Conservation (phyloP, 2,888 invertebrate species). For the Monochamus alternatus region DNA sequence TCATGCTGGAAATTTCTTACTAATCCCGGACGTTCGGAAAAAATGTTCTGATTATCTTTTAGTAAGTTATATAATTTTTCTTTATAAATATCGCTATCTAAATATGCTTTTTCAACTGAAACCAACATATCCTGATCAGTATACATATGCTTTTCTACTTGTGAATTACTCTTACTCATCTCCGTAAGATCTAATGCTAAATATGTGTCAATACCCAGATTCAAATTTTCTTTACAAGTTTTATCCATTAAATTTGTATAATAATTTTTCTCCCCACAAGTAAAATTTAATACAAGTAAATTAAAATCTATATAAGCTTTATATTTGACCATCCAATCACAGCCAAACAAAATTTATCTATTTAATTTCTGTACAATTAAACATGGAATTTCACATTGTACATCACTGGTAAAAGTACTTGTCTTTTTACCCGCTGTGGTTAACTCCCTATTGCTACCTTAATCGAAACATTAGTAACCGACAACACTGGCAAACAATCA, state of each 20-base stretch:
- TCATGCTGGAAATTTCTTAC: too few relatives aligned
- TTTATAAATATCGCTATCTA: background rate
- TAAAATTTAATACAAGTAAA: background rate
- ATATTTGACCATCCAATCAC: constrained; percentile 4
- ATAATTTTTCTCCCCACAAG: background rate
- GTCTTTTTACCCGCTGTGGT: constrained; percentile 14
- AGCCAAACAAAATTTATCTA: too few relatives aligned
- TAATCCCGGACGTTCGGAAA: constrained; percentile 2
- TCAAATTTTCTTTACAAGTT: too few relatives aligned
- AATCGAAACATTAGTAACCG: constrained; percentile 19
- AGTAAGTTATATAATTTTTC: constrained; percentile 7
- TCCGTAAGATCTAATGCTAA: too few relatives aligned
- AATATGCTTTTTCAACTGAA: background rate
- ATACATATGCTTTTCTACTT: background rate
- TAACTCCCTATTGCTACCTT: constrained; percentile 20
- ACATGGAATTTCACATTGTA: constrained; percentile 10
- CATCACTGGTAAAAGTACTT: constrained; percentile 12
- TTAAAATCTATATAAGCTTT: constrained; percentile 28
- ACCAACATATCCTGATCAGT: too few relatives aligned
- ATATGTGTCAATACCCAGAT: too few relatives aligned
- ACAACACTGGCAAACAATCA: constrained; percentile 2
- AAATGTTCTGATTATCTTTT: background rate
- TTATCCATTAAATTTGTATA: background rate
- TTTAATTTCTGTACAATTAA: constrained; percentile 22
- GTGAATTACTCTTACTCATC: background rate